Evolutionary conservation across 2,113 vertebrate genomes (phyloP), one percentile per base, ranked within the genome.

Genomic region (Peromyscus maniculatus): DNA sequence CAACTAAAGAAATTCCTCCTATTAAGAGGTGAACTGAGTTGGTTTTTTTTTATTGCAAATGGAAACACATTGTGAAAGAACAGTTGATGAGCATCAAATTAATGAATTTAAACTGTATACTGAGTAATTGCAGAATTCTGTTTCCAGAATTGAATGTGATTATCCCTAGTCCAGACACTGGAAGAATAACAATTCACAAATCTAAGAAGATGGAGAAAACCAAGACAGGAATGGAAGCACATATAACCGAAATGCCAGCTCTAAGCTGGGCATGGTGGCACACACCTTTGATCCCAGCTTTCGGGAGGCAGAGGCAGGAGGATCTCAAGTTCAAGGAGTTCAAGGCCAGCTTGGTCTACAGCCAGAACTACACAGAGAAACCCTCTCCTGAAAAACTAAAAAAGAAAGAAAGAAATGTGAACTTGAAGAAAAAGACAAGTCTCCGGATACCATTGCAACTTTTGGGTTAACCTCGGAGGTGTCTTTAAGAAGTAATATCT

Each of bases 381-480:
- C 17, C 69, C 36, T n/a, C 16, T 21, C 69, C n/a, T 19, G 3
- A 72, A 72, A n/a, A 72, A 72, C 2, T 7, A 36, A n/a, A 33
- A n/a, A n/a, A 72, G 36, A 36, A 33, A n/a, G 62, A 62, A 16
- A 77, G 36, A 92, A 96, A 96, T 67, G 55, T 72, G 24, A 82
- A 72, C 52, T 43, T 91, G 39, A n/a, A 67, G 75, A 72, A 89
- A 95, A 74, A 15, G 39, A 94, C 39, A 26, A 88, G 39, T 55
- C 28, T 96, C 52, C 92, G 43, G 67, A 22, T 9, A 19, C 62
- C 93, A 91, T 94, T 83, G 39, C 92, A 52, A 90, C n/a, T 78
- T 93, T 95, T 93, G 95, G 80, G 57, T 89, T 96, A 96, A 89
- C 92, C 95, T 97, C 64, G 74, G 86, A 88, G 31, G 52, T 95